These are phyloP conservation scores for Plutella xylostella DNA, from an alignment of 2,888 invertebrate species.

Conservation along the genomic window DNA sequence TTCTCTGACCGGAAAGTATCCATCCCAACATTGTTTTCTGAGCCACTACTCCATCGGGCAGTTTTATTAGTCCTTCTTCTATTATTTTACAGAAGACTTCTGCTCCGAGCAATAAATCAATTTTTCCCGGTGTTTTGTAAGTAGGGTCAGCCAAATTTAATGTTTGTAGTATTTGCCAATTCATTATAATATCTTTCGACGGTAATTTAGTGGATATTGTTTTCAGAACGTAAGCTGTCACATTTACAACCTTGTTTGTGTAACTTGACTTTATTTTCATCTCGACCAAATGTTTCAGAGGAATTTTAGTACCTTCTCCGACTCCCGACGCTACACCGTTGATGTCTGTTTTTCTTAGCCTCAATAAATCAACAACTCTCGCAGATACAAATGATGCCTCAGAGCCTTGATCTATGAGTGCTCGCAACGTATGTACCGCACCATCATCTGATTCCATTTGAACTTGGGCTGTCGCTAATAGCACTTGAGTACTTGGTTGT, in stretches of 20 bases:
- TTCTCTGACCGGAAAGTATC: conserved; percentile 12
- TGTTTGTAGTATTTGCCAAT: not conserved
- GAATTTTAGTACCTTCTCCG: conserved; percentile 15
- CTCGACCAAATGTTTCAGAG: too few species aligned
- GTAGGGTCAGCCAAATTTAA: not conserved
- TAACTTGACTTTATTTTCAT: not conserved
- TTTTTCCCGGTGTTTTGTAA: conserved; percentile 12
- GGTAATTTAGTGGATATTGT: not conserved
- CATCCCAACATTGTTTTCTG: conserved; percentile 18
- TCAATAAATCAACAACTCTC: conserved; percentile 9
- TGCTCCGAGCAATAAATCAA: conserved; percentile 19
- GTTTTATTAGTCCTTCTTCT: conserved; percentile 16
- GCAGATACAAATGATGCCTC: not conserved
- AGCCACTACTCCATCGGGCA: conserved; percentile 16
- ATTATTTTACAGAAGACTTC: conserved; percentile 20
- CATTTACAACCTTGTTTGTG: not conserved
- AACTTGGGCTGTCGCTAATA: conserved; percentile 15
- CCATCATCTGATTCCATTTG: not conserved
- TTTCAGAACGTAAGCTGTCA: not conserved
- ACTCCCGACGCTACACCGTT: conserved; percentile 19
- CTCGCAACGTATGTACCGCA: not conserved
- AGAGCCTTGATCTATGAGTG: not conserved
- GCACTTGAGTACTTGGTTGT: conserved; percentile 18
- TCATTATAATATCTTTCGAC: not conserved
- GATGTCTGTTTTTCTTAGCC: conserved; percentile 15